Evolutionary conservation across 2,888 invertebrate genomes (phyloP).

Genomic region (Aspidapion aeneum): DNA sequence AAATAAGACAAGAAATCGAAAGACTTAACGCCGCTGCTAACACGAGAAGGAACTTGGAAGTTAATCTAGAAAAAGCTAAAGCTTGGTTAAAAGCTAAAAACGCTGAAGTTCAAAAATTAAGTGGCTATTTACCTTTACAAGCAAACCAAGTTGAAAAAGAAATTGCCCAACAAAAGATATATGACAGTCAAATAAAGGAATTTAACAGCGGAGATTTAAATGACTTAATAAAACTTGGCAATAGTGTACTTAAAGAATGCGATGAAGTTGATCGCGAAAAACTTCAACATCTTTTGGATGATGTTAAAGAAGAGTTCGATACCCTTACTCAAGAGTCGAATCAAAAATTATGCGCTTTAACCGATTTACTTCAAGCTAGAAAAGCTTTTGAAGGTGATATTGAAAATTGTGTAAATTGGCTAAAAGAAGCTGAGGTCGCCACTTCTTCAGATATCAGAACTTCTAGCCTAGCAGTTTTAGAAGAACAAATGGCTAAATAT

Average conservation of each 20-base stretch:
- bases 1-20: slow-evolving; percentile 71
- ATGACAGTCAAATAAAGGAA: slow-evolving; percentile 71
- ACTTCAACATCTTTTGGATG: slow-evolving; percentile 63
- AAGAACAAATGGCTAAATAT: slow-evolving; percentile 86
- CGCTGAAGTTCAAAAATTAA: slow-evolving; percentile 70
- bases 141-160: slow-evolving; percentile 81
- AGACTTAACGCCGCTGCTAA: slow-evolving; percentile 66
- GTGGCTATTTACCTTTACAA: slow-evolving; percentile 75
- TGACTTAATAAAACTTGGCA: slow-evolving; percentile 73
- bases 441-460: slow-evolving; percentile 77
- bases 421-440: slow-evolving; percentile 86
- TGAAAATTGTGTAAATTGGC: slow-evolving; percentile 81
- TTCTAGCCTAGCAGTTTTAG: slow-evolving; percentile 75
- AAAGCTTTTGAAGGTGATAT: slow-evolving; percentile 79
- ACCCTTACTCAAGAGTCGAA: slow-evolving; percentile 68
- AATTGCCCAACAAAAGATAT: slow-evolving; percentile 68
- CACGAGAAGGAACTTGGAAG: slow-evolving; percentile 72
- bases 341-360: slow-evolving; percentile 67
- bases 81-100: slow-evolving; percentile 78
- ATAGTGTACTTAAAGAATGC: slow-evolving; percentile 77
- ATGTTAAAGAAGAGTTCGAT: slow-evolving; percentile 68
- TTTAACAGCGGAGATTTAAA: slow-evolving; percentile 72
- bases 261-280: slow-evolving; percentile 64
- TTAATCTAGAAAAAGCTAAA: slow-evolving; percentile 72
- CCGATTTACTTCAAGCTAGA: slow-evolving; percentile 71